Conservation (phyloP, 2,888 invertebrate genomes). For the Netelia fuscicornis region DNA sequence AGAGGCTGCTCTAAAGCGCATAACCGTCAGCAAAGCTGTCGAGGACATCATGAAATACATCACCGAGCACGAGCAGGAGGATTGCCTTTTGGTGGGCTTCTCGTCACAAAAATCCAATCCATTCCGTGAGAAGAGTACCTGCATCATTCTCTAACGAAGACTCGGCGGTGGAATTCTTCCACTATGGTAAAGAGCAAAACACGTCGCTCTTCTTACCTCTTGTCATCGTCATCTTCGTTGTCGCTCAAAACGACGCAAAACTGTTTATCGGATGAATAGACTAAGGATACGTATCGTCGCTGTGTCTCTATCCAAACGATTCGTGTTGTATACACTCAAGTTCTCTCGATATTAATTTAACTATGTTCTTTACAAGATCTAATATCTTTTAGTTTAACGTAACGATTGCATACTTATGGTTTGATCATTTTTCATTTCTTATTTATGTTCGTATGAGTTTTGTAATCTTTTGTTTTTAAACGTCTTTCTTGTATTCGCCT, state of each 20-base stretch:
- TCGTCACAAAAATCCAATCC: constrained; percentile 98
- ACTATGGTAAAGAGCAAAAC: constrained; percentile 21
- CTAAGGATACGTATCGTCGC: constrained; percentile 3
- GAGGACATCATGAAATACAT: constrained; percentile 96
- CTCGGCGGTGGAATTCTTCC: constrained; percentile 30
- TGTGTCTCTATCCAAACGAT: constrained; percentile 6
- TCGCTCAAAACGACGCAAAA: not conserved
- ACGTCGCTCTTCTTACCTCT: not conserved
- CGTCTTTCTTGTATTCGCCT: constrained; percentile 17
- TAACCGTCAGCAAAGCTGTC: constrained; percentile 95
- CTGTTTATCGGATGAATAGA: constrained; percentile 12
- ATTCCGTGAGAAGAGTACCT: constrained; percentile 96
- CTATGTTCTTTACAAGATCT: not conserved
- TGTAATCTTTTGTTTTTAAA: not conserved
- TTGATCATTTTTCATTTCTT: constrained; percentile 12
- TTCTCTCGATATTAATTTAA: not conserved
- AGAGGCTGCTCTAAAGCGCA: constrained; percentile 94
- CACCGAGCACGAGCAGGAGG: constrained; percentile 96
- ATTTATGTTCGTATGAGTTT: not conserved
- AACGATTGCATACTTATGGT: not conserved
- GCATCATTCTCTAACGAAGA: constrained; percentile 90
- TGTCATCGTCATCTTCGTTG: not conserved
- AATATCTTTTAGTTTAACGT: not conserved
- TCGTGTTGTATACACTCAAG: not conserved
- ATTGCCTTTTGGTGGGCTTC: constrained; percentile 96